These are phyloP conservation scores for Ctenochaetus hawaiiensis DNA, from an alignment of 2,797 vertebrate genomes.

Conservation along the genomic window DNA sequence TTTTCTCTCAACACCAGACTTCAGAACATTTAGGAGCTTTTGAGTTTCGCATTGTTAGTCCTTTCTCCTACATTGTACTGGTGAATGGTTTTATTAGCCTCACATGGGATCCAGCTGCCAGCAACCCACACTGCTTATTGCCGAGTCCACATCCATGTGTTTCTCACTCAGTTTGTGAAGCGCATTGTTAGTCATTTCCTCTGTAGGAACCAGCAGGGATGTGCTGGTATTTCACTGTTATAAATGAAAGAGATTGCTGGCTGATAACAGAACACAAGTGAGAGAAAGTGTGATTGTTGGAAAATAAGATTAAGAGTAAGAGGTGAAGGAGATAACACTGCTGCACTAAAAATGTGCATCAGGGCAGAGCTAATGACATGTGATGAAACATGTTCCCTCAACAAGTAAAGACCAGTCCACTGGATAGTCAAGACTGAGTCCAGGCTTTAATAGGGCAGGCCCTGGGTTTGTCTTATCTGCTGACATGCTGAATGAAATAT, in stretches of 20 bases:
- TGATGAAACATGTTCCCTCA: constrained; percentile 14
- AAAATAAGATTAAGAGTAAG: constrained; percentile 9
- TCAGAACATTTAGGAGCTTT: neutral
- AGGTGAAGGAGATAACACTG: constrained; percentile 9
- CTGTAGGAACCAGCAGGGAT: neutral
- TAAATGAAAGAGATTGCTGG: constrained; percentile 20
- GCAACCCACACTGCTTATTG: constrained; percentile 23
- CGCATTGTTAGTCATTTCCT: constrained; percentile 57
- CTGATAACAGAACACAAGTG: constrained; percentile 42
- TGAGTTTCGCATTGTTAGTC: constrained; percentile 35
- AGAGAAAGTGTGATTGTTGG: constrained; percentile 18
- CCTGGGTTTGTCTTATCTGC: constrained; percentile 61
- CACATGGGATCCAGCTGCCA: constrained; percentile 58
- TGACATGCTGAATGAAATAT: constrained; percentile 34
- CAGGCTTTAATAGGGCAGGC: constrained; percentile 25
- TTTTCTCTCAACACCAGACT: no score
- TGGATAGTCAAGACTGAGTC: constrained; percentile 11
- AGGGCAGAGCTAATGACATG: neutral
- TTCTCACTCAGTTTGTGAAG: constrained; percentile 33
- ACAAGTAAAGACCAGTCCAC: constrained; percentile 53
- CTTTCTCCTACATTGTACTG: constrained; percentile 18
- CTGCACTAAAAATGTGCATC: neutral
- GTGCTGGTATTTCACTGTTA: constrained; percentile 4
- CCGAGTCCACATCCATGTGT: constrained; percentile 17
- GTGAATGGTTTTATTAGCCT: constrained; percentile 60